phyloP scores from a whole-genome alignment of 2,113 vertebrate genomes.

The Rhipidura dahli region DNA sequence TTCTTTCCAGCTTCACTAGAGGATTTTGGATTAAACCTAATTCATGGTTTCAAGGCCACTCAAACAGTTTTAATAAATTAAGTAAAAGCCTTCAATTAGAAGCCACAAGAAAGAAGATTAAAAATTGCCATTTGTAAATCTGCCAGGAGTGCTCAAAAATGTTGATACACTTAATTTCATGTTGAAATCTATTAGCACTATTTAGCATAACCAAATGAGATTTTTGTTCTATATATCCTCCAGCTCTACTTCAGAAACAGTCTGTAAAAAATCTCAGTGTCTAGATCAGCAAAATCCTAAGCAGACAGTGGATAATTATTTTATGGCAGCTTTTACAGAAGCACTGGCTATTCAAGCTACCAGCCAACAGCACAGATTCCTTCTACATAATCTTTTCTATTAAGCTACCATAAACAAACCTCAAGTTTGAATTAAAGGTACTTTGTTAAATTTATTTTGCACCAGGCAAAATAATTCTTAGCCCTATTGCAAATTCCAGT shows the following conservation, averaged over 20 bases:
- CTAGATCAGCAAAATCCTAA: neutral
- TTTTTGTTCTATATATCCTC: neutral
- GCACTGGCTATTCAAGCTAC: neutral
- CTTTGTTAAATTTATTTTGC: neutral
- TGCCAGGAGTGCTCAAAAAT: neutral
- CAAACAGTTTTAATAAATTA: neutral
- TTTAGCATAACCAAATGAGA: neutral
- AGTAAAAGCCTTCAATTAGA: constrained; percentile 21
- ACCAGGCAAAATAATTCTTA: neutral
- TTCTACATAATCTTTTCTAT: neutral
- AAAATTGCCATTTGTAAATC: neutral
- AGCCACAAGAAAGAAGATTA: neutral
- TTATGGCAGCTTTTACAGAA: neutral
- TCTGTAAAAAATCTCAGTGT: neutral
- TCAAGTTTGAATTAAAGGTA: neutral
- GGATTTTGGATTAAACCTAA: constrained; percentile 1
- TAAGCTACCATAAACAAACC: neutral
- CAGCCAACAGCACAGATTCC: neutral
- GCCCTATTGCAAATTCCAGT: neutral
- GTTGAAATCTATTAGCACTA: neutral
- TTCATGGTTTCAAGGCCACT: neutral
- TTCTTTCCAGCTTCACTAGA: neutral
- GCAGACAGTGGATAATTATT: neutral
- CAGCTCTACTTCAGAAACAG: neutral
- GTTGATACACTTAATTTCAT: neutral